These are phyloP conservation scores for Dreissena polymorpha DNA, from an alignment of 1,140 invertebrate genomes.

Conservation along the genomic window DNA sequence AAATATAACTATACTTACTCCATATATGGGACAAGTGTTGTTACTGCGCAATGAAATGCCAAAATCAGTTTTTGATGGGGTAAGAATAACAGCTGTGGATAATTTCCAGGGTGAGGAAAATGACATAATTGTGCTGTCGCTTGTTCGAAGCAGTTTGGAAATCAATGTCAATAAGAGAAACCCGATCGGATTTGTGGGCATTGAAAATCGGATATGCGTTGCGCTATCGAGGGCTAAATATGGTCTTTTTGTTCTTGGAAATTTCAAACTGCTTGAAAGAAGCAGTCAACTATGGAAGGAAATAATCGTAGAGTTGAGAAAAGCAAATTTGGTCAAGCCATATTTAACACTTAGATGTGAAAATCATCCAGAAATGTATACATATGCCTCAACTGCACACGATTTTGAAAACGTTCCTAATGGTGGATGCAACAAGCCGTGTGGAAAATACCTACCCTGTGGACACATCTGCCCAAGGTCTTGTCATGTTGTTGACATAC, in stretches of 20 bases:
- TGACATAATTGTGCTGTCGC: constrained; percentile 89
- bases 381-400: constrained; percentile 48
- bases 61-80: constrained; percentile 52
- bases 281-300: constrained; percentile 77
- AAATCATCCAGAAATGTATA: constrained; percentile 73
- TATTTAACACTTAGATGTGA: constrained; percentile 76
- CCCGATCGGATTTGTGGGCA: constrained; percentile 88
- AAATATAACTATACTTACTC: constrained; percentile 77
- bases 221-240: constrained; percentile 89
- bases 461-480: constrained; percentile 68
- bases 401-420: constrained; percentile 75
- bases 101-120: constrained; percentile 89
- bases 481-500: constrained; percentile 66
- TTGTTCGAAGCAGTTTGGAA: constrained; percentile 85
- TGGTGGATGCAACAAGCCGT: constrained; percentile 75
- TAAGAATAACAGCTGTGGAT: constrained; percentile 85
- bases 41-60: constrained; percentile 61
- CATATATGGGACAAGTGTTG: constrained; percentile 75
- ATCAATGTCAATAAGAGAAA: constrained; percentile 70
- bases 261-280: constrained; percentile 83
- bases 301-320: constrained; percentile 63
- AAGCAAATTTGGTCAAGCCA: constrained; percentile 46
- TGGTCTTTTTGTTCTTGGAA: constrained; percentile 86
- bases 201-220: constrained; percentile 89
- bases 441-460: constrained; percentile 68